Evolutionary conservation across 2,888 invertebrate species (phyloP).

Genomic region (Bruchidius siliquastri): DNA sequence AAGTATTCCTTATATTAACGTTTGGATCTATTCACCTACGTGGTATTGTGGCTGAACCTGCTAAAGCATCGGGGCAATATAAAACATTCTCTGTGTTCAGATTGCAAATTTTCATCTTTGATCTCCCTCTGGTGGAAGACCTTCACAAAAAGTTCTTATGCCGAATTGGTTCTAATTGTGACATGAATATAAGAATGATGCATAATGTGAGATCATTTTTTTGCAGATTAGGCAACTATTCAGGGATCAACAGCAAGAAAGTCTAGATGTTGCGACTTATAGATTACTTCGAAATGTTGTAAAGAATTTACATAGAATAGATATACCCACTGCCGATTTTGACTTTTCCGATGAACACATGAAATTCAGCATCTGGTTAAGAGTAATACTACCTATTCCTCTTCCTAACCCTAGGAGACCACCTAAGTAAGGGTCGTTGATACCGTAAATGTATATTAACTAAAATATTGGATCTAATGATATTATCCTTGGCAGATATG

Average conservation of each 20-base stretch:
- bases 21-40: too few relatives aligned
- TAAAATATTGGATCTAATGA: too few relatives aligned
- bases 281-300: conserved; percentile 49
- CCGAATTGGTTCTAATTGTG: too few relatives aligned
- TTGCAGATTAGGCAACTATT: conserved; percentile 38
- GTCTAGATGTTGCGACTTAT: conserved; percentile 51
- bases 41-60: too few relatives aligned
- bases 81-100: too few relatives aligned
- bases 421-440: conserved; percentile 27
- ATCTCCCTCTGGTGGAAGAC: too few relatives aligned
- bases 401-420: conserved; percentile 40
- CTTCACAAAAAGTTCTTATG: too few relatives aligned
- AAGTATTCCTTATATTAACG: too few relatives aligned
- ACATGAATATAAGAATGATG: too few relatives aligned
- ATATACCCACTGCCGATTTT: conserved; percentile 48
- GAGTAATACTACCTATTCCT: conserved; percentile 43
- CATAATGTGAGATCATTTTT: neutral
- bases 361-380: conserved; percentile 48
- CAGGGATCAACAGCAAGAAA: conserved; percentile 45
- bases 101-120: too few relatives aligned
- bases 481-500: too few relatives aligned
- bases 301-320: conserved; percentile 45
- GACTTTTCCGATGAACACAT: conserved; percentile 42
- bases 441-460: neutral
- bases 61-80: too few relatives aligned